Evolutionary conservation across 2,888 invertebrate genomes (phyloP), one percentile per base, ranked within the genome.

Genomic region (Pinctada fucata): DNA sequence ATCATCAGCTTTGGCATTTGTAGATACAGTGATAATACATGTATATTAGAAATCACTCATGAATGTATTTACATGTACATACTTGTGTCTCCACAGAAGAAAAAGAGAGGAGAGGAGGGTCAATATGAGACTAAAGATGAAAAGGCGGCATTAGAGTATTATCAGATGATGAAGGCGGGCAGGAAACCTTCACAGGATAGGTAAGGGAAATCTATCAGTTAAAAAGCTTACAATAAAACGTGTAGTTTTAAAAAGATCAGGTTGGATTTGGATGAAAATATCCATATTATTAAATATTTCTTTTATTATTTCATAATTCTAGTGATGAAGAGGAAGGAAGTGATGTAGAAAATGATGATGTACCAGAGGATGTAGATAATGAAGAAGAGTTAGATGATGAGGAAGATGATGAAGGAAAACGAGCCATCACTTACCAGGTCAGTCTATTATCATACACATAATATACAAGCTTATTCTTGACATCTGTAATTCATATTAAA

Each of bases 361-460:
- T 74, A 45, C 10, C 31, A n/a, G 67, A 65, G 8, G 68, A 48
- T 49, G n/a, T 58, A 47, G 66, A 71, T 2, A 69, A 72, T 67
- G 72, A 50, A 51, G 75, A 72, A 68, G 65, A 72, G 3, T 64
- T n/a, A 58, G 72, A 52, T 31, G 76, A 78, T n/a, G 77, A 16
- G 13, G 75, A 64, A 58, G 83, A 77, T 51, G 79, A 75, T 47
- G 85, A 81, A 4, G 95, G 94, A 72, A 97, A 97, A 90, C 94
- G 98, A 87, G 95, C 95, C 75, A 98, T 98, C 83, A 97, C 97
- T 2, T 97, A 97, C 91, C 90, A 93, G 90, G 92, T 93, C 72
- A 77, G 79, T 75, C 31, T 31, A 31, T 31, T 31, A 31, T 31
- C 31, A 5, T 58, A n/a, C 13, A 58, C 8, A 58, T 58, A 58